These are phyloP conservation scores for Paedocypris sp. DNA, from an alignment of 2,113 vertebrate genomes.

Conservation along the genomic window DNA sequence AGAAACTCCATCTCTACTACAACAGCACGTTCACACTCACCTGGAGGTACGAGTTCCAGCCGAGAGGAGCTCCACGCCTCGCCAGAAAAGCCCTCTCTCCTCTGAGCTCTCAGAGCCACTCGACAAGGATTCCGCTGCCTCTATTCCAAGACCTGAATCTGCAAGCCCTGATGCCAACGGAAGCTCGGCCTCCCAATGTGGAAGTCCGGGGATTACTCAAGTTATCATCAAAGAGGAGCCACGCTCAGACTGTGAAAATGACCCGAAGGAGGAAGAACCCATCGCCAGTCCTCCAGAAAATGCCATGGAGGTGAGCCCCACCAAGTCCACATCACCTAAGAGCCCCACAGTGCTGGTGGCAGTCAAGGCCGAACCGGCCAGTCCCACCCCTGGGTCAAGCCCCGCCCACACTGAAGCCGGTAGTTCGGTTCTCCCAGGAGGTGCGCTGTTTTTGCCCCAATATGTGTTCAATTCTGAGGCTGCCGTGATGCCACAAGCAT, in stretches of 20 bases:
- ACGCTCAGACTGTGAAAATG: conserved; percentile 49
- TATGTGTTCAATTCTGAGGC: conserved; percentile 77
- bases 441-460: conserved; percentile 75
- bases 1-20: conserved; percentile 67
- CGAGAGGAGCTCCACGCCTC: conserved; percentile 51
- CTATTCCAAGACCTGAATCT: conserved; percentile 51
- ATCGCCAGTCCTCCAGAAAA: conserved; percentile 24
- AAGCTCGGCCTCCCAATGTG: conserved; percentile 50
- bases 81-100: conserved; percentile 41
- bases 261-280: conserved; percentile 30
- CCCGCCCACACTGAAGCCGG: conserved; percentile 66
- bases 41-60: conserved; percentile 50
- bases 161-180: conserved; percentile 62
- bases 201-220: conserved; percentile 42
- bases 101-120: conserved; percentile 41
- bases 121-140: conserved; percentile 39
- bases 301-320: conserved; percentile 35
- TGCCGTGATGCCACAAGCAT: conserved; percentile 79
- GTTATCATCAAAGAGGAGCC: conserved; percentile 75
- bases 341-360: conserved; percentile 56
- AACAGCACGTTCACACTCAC: conserved; percentile 72
- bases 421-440: conserved; percentile 55
- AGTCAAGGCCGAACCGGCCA: conserved; percentile 77
- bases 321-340: conserved; percentile 58
- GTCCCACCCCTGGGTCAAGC: conserved; percentile 83